Base-by-base conservation (phyloP, 2,113 vertebrate species). In the Lophotis ruficrista region DNA sequence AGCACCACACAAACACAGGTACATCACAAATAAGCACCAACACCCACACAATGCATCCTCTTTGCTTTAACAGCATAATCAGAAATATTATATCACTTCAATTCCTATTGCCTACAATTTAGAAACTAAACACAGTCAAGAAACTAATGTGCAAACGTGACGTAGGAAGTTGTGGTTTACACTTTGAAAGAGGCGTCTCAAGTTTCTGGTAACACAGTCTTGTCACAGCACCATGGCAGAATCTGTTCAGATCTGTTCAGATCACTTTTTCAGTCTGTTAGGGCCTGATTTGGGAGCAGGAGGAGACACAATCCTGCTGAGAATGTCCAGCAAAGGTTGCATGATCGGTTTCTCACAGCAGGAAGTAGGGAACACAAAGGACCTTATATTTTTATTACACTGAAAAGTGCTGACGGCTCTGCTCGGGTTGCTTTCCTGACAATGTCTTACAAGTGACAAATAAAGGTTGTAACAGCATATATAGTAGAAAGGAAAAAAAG, bases 21-120 rank as follows among this genome's bases (percentile, higher is more conserved):
- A 94, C 94, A 94, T 88, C 86, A 96, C 91, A 96, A 93, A 84
- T 80, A 92, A 94, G 96, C 86, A 97, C 91, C 72, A 88, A 78
- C 38, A 96, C 69, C 65, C 76, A 96, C 82, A 85, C 41, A 96
- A 92, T 62, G 61, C 79, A 93, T 83, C 83, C 57, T 89, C 72
- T 90, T 90, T 76, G 87, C 87, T 96, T 91, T 87, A 93, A 92
- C 95, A 96, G 54, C 71, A 83, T 88, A 84, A 92, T 61, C 84
- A 94, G 72, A 87, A 96, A 90, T 20, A 94, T 28, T 77, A 22
- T 16, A 95, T 58, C 89, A 90, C 60, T 82, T 77, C 83, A 95
- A 96, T 79, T 85, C 71, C 50, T 93, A 95, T 86, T 79, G 87
- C 83, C 71, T 97, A 83, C 75, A 30, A 69, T 94, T 96, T n/a